Conservation (phyloP, 2,113 vertebrate species). For the Campylorhamphus procurvoides region DNA sequence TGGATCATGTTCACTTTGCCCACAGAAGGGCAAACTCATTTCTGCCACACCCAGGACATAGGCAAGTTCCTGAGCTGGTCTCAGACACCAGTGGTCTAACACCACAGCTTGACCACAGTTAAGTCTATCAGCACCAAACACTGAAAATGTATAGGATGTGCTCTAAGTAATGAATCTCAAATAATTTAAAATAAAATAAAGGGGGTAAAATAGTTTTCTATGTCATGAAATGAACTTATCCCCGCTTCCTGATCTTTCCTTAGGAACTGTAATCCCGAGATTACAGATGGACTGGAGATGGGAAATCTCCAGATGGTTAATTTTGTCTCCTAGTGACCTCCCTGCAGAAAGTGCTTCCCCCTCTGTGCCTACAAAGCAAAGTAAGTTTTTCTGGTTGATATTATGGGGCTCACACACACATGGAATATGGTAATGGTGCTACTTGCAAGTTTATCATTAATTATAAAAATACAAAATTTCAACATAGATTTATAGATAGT, state of each 20-base stretch:
- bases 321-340: not conserved
- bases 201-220: not conserved
- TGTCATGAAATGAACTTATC: not conserved
- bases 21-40: not conserved
- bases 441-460: not conserved
- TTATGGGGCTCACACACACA: not conserved
- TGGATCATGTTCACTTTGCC: not conserved
- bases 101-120: not conserved
- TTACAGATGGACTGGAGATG: not conserved
- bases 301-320: not conserved
- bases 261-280: not conserved
- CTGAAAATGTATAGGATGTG: not conserved
- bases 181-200: not conserved
- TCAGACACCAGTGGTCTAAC: not conserved
- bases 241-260: not conserved
- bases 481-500: not conserved
- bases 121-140: not conserved
- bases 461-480: not conserved
- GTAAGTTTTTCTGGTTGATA: not conserved
- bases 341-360: not conserved
- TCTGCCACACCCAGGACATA: not conserved
- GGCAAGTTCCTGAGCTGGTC: not conserved
- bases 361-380: fast-evolving
- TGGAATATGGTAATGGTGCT: not conserved
- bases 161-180: not conserved